Conservation (phyloP, 2,797 vertebrate species). For the Sebastes diploproa region DNA sequence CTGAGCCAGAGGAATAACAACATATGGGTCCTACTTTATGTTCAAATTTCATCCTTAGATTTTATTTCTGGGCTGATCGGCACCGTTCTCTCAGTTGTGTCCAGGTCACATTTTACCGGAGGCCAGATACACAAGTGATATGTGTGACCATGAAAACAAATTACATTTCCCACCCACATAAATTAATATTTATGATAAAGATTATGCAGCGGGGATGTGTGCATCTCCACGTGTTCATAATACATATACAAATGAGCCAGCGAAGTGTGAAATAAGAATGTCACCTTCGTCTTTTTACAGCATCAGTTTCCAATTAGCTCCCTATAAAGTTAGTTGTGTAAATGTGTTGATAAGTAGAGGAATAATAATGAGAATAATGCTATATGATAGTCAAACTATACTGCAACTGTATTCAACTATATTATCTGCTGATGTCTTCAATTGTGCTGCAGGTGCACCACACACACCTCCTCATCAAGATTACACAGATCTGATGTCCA, state of each 20-base stretch:
- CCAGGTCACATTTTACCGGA: neutral
- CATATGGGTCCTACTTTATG: neutral
- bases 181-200: neutral
- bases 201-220: neutral
- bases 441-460: constrained; percentile 18
- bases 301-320: neutral
- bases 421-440: neutral
- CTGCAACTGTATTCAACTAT: neutral
- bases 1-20: neutral
- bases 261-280: neutral
- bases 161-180: neutral
- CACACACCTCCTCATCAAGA: neutral
- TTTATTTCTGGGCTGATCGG: neutral
- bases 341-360: neutral
- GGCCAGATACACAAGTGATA: neutral
- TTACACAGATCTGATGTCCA: neutral
- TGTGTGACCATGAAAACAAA: neutral
- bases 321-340: neutral
- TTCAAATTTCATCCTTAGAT: neutral
- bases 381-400: neutral
- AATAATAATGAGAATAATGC: neutral
- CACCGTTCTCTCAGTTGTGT: neutral
- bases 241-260: neutral
- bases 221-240: neutral
- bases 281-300: neutral